These are phyloP conservation scores for Drosophila bunnanda DNA, from an alignment of 2,888 invertebrate species.

Conservation along the genomic window DNA sequence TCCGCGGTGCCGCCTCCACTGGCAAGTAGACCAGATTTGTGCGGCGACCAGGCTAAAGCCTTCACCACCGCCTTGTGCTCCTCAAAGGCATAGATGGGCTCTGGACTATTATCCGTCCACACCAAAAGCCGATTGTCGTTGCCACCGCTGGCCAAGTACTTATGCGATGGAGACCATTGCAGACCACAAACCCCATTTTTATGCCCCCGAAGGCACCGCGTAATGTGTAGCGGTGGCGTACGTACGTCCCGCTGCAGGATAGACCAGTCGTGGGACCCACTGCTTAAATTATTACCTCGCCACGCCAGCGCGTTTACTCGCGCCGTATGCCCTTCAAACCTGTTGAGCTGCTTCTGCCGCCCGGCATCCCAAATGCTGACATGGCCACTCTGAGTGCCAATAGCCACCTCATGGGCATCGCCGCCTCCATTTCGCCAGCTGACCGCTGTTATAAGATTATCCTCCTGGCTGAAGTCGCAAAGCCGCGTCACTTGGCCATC, in stretches of 20 bases:
- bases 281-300: constrained; percentile 97
- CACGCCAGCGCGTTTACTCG: constrained; percentile 96
- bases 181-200: constrained; percentile 98
- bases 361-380: constrained; percentile 98
- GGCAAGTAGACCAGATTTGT: constrained; percentile 97
- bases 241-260: constrained; percentile 97
- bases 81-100: constrained; percentile 96
- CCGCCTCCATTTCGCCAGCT: constrained; percentile 99
- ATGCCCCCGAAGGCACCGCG: constrained; percentile 93
- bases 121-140: constrained; percentile 89
- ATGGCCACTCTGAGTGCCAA: constrained; percentile 97
- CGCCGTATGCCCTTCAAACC: constrained; percentile 95
- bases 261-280: constrained; percentile 96
- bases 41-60: constrained; percentile 99
- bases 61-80: constrained; percentile 98
- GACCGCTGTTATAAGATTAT: constrained; percentile 98
- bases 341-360: constrained; percentile 90
- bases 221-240: constrained; percentile 90
- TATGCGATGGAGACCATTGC: constrained; percentile 98
- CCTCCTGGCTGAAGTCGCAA: constrained; percentile 97
- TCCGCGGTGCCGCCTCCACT: constrained; percentile 99
- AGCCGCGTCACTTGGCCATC: constrained; percentile 97
- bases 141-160: constrained; percentile 98
- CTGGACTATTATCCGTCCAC: constrained; percentile 91
- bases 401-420: constrained; percentile 96